phyloP scores from a whole-genome alignment of 2,797 vertebrate species.

The Intellagama lesueurii region DNA sequence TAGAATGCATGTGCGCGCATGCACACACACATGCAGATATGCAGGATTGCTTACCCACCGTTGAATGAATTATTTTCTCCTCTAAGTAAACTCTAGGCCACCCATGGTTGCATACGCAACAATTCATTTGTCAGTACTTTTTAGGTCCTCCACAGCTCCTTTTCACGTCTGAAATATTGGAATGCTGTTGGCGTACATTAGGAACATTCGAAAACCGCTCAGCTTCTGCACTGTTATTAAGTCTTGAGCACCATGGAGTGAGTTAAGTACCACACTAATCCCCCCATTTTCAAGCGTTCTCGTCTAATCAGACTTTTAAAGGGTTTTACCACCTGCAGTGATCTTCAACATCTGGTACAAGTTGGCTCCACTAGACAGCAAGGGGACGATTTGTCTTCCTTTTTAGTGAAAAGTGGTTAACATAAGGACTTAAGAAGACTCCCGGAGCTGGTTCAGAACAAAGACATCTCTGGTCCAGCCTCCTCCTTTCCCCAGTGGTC shows the following conservation, averaged over 20 bases:
- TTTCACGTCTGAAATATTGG: background rate
- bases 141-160: background rate
- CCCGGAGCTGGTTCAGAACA: background rate
- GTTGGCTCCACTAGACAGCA: background rate
- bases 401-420: constrained; percentile 5
- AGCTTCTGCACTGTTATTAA: background rate
- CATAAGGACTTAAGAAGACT: constrained; percentile 1
- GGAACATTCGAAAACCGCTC: background rate
- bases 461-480: background rate
- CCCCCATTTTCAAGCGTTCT: constrained; percentile 42
- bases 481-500: background rate
- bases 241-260: constrained; percentile 13
- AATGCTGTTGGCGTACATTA: background rate
- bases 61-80: background rate
- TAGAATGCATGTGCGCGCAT: background rate
- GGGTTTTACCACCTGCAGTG: constrained; percentile 33
- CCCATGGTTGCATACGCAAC: background rate
- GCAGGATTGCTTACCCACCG: too few species aligned
- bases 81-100: background rate
- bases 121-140: background rate
- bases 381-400: background rate
- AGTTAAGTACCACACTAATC: constrained; percentile 27
- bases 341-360: background rate
- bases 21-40: background rate
- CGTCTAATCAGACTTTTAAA: constrained; percentile 40